Conservation (phyloP, 2,888 invertebrate species). For the Tinea pellionella region DNA sequence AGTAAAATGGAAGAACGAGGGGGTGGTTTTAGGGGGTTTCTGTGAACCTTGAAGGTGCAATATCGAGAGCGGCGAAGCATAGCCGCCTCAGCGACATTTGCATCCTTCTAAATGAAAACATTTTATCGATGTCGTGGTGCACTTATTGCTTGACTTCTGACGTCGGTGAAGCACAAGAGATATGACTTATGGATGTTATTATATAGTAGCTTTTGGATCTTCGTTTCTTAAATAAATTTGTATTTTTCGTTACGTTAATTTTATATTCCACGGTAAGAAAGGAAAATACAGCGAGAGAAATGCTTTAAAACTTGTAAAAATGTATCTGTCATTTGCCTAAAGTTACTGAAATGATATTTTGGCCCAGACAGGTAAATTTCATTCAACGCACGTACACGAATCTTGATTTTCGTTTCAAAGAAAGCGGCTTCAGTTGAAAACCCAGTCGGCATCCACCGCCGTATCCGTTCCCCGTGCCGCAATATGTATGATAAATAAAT, state of each 20-base stretch:
- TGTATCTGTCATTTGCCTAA: not conserved
- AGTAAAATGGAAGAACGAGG: conserved; percentile 26
- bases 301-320: not conserved
- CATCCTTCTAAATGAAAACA: conserved; percentile 39
- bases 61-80: conserved; percentile 46
- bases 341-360: conserved; percentile 3
- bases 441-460: conserved; percentile 8
- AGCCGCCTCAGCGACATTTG: conserved; percentile 45
- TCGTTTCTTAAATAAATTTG: not conserved
- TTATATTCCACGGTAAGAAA: not conserved
- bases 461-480: conserved; percentile 37
- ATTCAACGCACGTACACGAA: conserved; percentile 60
- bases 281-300: not conserved
- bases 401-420: conserved; percentile 55
- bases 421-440: conserved; percentile 51
- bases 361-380: conserved; percentile 25
- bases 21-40: conserved; percentile 20
- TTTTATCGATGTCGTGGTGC: conserved; percentile 38
- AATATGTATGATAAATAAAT: conserved; percentile 71
- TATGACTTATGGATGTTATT: conserved; percentile 27
- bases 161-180: conserved; percentile 17
- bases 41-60: conserved; percentile 31
- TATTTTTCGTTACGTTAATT: too few species aligned
- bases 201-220: not conserved
- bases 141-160: conserved; percentile 11